phyloP scores from a whole-genome alignment of 2,797 vertebrate species.

The Garrulus glandarius region DNA sequence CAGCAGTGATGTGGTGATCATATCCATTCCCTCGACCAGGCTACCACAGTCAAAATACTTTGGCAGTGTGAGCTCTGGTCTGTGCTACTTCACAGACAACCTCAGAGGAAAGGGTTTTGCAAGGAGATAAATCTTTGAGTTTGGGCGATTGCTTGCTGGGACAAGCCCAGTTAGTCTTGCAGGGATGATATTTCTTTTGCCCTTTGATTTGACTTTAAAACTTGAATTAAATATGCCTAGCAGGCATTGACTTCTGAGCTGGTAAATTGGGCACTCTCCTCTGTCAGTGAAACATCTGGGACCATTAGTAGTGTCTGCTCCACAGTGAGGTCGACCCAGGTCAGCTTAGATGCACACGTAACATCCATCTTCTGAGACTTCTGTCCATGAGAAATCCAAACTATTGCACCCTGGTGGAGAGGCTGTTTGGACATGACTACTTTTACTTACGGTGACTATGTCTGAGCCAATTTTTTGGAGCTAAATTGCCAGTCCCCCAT shows the following conservation, averaged over 20 bases:
- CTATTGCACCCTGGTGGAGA: not conserved
- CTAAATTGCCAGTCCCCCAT: not conserved
- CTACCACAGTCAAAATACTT: not conserved
- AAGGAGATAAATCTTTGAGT: not conserved
- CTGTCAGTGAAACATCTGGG: not conserved
- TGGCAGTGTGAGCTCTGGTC: not conserved
- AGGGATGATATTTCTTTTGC: not conserved
- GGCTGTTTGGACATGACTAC: not conserved
- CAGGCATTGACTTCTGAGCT: not conserved
- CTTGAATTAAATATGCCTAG: not conserved
- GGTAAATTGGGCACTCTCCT: not conserved
- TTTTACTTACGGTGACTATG: not conserved
- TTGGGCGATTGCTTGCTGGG: not conserved
- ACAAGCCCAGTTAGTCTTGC: not conserved
- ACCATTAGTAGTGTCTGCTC: not conserved
- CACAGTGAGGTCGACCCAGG: not conserved
- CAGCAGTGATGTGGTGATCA: not conserved
- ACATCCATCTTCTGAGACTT: not conserved
- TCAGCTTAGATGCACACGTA: not conserved
- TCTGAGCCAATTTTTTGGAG: not conserved
- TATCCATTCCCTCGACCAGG: accelerated
- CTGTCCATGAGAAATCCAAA: not conserved
- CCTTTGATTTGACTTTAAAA: not conserved
- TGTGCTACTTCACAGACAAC: not conserved
- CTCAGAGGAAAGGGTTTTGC: not conserved